phyloP scores from a whole-genome alignment of 2,797 vertebrate genomes.

The Melanotaenia pygmaea region DNA sequence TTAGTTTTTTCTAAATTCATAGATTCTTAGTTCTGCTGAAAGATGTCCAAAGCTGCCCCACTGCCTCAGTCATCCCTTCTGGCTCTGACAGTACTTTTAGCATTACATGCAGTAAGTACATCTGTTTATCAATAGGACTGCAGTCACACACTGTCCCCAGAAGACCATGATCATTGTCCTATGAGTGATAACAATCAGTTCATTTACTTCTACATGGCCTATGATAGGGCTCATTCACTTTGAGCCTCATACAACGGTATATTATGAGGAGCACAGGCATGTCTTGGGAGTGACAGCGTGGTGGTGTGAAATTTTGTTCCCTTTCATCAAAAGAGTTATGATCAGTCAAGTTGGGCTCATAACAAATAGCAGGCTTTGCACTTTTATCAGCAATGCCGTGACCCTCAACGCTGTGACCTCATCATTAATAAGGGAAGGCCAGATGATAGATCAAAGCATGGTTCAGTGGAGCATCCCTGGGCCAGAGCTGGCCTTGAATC shows the following conservation, averaged over 20 bases:
- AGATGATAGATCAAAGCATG: constrained; percentile 83
- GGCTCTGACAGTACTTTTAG: constrained; percentile 15
- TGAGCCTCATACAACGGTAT: constrained; percentile 64
- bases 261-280: constrained; percentile 65
- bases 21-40: neutral
- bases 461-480: constrained; percentile 80
- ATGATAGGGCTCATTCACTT: constrained; percentile 67
- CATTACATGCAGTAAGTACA: constrained; percentile 25
- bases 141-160: constrained; percentile 32
- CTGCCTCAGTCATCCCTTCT: neutral
- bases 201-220: constrained; percentile 67
- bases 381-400: constrained; percentile 82
- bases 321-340: constrained; percentile 81
- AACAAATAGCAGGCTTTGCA: constrained; percentile 83
- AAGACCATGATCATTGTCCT: constrained; percentile 51
- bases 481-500: constrained; percentile 80
- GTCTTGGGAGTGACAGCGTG: constrained; percentile 66
- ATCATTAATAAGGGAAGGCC: constrained; percentile 85
- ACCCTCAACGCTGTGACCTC: constrained; percentile 84
- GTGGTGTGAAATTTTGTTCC: constrained; percentile 73
- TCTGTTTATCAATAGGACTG: constrained; percentile 32
- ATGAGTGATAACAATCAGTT: constrained; percentile 67
- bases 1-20: neutral
- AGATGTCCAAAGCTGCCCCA: neutral
- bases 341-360: constrained; percentile 75